These are phyloP conservation scores for Cloeon dipterum DNA, from an alignment of 2,888 invertebrate species.

Conservation along the genomic window DNA sequence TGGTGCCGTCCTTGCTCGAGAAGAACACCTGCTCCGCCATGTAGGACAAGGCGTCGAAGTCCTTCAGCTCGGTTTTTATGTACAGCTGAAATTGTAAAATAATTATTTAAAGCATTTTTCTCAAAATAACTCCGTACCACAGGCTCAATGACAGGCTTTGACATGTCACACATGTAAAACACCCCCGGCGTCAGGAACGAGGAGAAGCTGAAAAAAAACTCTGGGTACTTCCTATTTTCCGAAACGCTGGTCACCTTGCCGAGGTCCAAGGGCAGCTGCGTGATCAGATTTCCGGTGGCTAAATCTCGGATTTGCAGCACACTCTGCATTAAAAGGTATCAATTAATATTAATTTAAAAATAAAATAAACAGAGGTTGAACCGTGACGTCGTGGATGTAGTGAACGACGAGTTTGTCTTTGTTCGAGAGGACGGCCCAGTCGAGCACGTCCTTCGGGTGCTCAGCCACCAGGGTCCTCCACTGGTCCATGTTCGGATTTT, in stretches of 20 bases:
- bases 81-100: slow-evolving; percentile 31
- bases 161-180: slow-evolving; percentile 71
- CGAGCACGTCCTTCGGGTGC: slow-evolving; percentile 65
- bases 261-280: slow-evolving; percentile 57
- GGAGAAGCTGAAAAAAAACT: slow-evolving; percentile 84
- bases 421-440: slow-evolving; percentile 70
- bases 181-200: slow-evolving; percentile 79
- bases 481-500: slow-evolving; percentile 42
- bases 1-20: slow-evolving; percentile 74
- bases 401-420: slow-evolving; percentile 65
- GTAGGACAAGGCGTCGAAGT: slow-evolving; percentile 54
- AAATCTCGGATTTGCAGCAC: slow-evolving; percentile 60
- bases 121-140: no score
- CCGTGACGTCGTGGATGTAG: slow-evolving; percentile 89
- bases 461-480: slow-evolving; percentile 72
- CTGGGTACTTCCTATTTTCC: slow-evolving; percentile 61
- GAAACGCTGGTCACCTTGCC: slow-evolving; percentile 70
- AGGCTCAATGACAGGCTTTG: slow-evolving; percentile 27
- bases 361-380: slow-evolving; percentile 16
- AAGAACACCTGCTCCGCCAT: slow-evolving; percentile 82
- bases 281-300: slow-evolving; percentile 41
- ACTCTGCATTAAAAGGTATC: no score
- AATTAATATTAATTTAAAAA: slow-evolving; percentile 2
- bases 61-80: slow-evolving; percentile 64
- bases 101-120: slow-evolving; percentile 17